Percentiles rank a stretch among this genome's conserved stretches.
Conservation (phyloP, 2,113 vertebrate species). For the Zosterops hypoxanthus region DNA sequence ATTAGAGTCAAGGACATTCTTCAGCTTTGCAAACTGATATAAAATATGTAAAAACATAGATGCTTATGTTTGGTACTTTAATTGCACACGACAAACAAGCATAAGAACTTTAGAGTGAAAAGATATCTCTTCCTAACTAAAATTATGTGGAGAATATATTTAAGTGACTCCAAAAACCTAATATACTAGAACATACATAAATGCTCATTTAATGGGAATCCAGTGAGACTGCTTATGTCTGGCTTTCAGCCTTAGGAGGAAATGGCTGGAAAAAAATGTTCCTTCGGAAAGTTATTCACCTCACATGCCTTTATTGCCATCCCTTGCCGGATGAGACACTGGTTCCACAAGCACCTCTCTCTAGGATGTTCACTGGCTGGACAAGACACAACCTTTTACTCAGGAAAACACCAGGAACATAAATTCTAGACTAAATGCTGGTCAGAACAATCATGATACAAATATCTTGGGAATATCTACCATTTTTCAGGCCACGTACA, state of each 20-base stretch:
- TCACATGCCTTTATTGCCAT: neutral
- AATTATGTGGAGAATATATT: neutral
- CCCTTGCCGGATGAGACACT: neutral
- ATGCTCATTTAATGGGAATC: neutral
- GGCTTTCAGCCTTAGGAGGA: neutral
- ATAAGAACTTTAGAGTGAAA: neutral
- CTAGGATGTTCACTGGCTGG: neutral
- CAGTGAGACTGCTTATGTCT: neutral
- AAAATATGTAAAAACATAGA: neutral
- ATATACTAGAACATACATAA: neutral
- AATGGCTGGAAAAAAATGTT: neutral
- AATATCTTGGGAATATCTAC: neutral
- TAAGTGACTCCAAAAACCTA: neutral
- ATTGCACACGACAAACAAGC: neutral
- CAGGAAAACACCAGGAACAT: neutral
- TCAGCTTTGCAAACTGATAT: neutral
- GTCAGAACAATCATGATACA: neutral
- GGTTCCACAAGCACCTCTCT: rapidly evolving
- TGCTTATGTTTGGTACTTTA: neutral
- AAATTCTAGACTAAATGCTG: neutral
- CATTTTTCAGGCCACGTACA: neutral
- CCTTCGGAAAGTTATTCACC: neutral
- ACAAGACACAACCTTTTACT: neutral
- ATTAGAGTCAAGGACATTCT: neutral
- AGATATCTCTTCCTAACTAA: neutral